Conservation (phyloP, 2,888 invertebrate species). For the Aphodius sticticus region DNA sequence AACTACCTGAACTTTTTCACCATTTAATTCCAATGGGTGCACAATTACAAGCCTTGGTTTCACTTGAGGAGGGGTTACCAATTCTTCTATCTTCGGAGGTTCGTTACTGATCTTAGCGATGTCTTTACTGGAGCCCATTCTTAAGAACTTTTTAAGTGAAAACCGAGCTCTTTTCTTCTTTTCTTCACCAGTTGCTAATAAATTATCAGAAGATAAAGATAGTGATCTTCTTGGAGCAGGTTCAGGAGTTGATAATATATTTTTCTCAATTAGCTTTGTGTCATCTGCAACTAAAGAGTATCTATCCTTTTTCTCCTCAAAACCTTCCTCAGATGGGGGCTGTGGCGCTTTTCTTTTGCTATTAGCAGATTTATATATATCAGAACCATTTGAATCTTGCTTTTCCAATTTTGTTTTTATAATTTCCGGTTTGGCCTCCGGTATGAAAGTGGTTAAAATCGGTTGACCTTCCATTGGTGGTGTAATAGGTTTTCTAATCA, state of each 20-base stretch:
- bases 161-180: conserved; percentile 74
- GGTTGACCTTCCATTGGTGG: conserved; percentile 41
- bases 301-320: conserved; percentile 77
- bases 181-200: conserved; percentile 58
- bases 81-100: conserved; percentile 64
- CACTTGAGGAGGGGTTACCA: conserved; percentile 67
- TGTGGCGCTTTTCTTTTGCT: conserved; percentile 82
- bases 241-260: conserved; percentile 65
- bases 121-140: conserved; percentile 80
- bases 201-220: conserved; percentile 79
- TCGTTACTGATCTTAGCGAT: conserved; percentile 66
- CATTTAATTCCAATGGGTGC: conserved; percentile 86
- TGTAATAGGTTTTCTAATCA: conserved; percentile 50
- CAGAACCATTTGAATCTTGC: conserved; percentile 66
- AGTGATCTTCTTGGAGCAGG: conserved; percentile 74
- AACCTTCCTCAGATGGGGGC: conserved; percentile 70
- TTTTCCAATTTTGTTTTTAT: conserved; percentile 59
- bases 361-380: conserved; percentile 51
- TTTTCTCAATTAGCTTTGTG: conserved; percentile 23
- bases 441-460: conserved; percentile 49
- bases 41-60: conserved; percentile 85
- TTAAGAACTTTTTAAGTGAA: conserved; percentile 82
- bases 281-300: conserved; percentile 71
- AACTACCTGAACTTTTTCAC: conserved; percentile 81
- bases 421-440: conserved; percentile 37